phyloP scores from a whole-genome alignment of 2,113 vertebrate genomes.

The Saccopteryx leptura region DNA sequence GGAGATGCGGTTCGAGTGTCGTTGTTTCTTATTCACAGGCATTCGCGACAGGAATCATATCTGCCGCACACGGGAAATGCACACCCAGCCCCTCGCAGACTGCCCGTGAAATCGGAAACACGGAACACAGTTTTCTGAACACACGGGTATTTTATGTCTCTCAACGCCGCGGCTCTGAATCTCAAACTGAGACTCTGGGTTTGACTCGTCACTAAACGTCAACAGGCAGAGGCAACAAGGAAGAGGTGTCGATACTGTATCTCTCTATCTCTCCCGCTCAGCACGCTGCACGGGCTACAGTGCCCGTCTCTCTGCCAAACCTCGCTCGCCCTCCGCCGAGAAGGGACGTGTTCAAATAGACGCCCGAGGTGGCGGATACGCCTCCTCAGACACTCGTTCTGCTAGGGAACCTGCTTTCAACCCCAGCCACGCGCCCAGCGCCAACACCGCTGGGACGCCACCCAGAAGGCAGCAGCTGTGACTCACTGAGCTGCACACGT shows the following conservation, averaged over 20 bases:
- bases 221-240: accelerated
- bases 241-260: too few species aligned
- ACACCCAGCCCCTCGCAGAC: too few species aligned
- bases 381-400: background rate
- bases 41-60: accelerated
- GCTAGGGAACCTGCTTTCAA: background rate
- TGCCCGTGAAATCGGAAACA: background rate
- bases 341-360: background rate
- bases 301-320: background rate
- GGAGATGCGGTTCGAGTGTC: accelerated
- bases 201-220: too few species aligned
- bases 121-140: background rate
- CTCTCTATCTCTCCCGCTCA: background rate
- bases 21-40: background rate
- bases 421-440: too few species aligned
- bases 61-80: accelerated
- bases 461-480: too few species aligned
- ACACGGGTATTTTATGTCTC: background rate
- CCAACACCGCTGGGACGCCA: accelerated
- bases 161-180: too few species aligned
- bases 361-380: background rate
- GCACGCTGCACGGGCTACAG: accelerated
- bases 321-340: background rate
- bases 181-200: background rate
- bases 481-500: too few species aligned